A percentile compares a stretch with the other conserved stretches of the same genome.
Evolutionary conservation across 2,113 vertebrate genomes (phyloP).

Genomic region (Chloebia gouldiae): DNA sequence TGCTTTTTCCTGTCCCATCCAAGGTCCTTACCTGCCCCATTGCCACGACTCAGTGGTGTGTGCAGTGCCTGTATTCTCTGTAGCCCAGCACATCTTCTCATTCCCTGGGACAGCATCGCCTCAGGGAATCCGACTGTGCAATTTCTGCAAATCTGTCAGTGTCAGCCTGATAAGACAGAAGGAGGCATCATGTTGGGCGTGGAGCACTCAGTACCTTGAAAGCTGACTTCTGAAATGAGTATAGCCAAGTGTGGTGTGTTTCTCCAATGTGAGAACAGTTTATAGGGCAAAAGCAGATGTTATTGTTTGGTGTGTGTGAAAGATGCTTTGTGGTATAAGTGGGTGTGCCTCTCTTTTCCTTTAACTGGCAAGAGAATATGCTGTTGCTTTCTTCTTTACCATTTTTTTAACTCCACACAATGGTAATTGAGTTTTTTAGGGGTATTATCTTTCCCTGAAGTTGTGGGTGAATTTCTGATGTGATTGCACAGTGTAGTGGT

Average conservation of each 20-base stretch:
- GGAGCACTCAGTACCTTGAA: neutral
- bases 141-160: neutral
- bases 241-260: neutral
- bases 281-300: neutral
- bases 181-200: fast-evolving
- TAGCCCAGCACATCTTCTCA: neutral
- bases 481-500: neutral
- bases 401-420: neutral
- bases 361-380: neutral
- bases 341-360: neutral
- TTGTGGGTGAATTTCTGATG: slow-evolving; percentile 13
- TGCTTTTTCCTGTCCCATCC: neutral
- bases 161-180: neutral
- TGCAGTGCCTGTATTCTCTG: neutral
- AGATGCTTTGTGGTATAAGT: neutral
- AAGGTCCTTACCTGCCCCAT: neutral
- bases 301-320: neutral
- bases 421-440: neutral
- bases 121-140: neutral
- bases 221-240: neutral
- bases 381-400: neutral
- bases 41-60: too few species aligned
- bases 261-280: neutral
- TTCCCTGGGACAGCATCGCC: neutral
- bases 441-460: neutral